Evolutionary conservation across 2,797 vertebrate genomes (phyloP).

Genomic region (Lagorchestes hirsutus): DNA sequence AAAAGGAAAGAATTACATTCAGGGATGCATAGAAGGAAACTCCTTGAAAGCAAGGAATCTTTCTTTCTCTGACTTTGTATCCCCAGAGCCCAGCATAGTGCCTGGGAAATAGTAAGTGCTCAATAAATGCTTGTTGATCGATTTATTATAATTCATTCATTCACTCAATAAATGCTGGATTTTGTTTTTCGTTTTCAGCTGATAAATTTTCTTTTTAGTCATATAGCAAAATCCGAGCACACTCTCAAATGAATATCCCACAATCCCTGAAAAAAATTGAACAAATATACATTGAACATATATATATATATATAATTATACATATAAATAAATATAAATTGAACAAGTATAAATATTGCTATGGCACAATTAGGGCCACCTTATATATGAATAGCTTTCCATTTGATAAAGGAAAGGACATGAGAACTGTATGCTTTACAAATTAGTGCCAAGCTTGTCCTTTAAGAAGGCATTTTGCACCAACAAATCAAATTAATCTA

Average conservation of each 20-base stretch:
- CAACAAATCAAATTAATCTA: neutral
- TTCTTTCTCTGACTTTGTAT: neutral
- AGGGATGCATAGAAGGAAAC: neutral
- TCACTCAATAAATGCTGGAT: neutral
- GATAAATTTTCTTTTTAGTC: neutral
- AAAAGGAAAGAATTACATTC: neutral
- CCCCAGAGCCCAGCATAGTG: neutral
- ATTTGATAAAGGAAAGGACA: neutral
- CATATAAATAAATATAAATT: neutral
- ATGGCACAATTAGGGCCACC: neutral
- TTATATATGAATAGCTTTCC: neutral
- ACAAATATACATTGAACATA: neutral
- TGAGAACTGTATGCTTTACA: neutral
- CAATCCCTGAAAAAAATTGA: neutral
- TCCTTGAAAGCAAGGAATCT: neutral
- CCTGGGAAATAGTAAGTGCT: neutral
- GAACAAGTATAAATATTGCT: neutral
- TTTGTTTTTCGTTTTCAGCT: neutral
- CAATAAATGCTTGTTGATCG: neutral
- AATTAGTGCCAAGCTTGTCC: neutral
- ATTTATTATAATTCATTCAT: neutral
- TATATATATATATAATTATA: no score
- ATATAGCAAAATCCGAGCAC: neutral
- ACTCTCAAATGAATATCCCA: neutral
- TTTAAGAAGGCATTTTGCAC: neutral